Percentiles rank a stretch among this genome's conserved stretches.
Evolutionary conservation across 2,797 vertebrate genomes (phyloP).

Genomic region (Gymnodraco acuticeps): DNA sequence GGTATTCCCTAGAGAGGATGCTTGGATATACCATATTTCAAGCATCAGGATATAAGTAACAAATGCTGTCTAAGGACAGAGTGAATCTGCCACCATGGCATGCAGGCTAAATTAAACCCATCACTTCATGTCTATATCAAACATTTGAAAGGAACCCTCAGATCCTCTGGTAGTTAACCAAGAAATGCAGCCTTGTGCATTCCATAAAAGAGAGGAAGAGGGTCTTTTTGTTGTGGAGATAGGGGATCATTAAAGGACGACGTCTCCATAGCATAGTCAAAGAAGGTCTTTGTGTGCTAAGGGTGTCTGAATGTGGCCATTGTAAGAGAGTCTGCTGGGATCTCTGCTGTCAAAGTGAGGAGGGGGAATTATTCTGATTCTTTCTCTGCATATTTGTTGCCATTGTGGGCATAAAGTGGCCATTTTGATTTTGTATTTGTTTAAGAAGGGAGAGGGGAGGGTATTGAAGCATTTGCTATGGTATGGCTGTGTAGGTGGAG

Average conservation of each 20-base stretch:
- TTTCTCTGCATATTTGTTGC: constrained; percentile 58
- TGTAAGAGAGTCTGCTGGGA: constrained; percentile 70
- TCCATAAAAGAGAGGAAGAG: constrained; percentile 73
- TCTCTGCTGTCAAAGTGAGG: constrained; percentile 66
- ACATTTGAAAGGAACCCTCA: constrained; percentile 58
- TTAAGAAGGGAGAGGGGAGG: constrained; percentile 29
- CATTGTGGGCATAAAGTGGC: constrained; percentile 74
- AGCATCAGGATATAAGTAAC: background rate
- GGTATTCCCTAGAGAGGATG: background rate
- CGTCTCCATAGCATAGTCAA: constrained; percentile 59
- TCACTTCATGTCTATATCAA: constrained; percentile 43
- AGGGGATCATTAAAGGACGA: constrained; percentile 74
- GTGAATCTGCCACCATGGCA: constrained; percentile 10
- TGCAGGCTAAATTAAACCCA: constrained; percentile 47
- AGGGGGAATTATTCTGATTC: constrained; percentile 77
- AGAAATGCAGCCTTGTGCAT: constrained; percentile 70
- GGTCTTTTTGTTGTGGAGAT: constrained; percentile 80
- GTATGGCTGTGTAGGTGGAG: constrained; percentile 80
- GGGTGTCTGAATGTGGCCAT: constrained; percentile 83
- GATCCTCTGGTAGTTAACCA: constrained; percentile 53
- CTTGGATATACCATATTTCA: no score
- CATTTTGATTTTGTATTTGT: constrained; percentile 53
- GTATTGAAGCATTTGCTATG: constrained; percentile 54
- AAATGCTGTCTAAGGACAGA: constrained; percentile 5
- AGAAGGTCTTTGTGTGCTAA: constrained; percentile 78